These are phyloP conservation scores for Nautilus pompilius DNA, from an alignment of 1,140 invertebrate species.

Conservation along the genomic window DNA sequence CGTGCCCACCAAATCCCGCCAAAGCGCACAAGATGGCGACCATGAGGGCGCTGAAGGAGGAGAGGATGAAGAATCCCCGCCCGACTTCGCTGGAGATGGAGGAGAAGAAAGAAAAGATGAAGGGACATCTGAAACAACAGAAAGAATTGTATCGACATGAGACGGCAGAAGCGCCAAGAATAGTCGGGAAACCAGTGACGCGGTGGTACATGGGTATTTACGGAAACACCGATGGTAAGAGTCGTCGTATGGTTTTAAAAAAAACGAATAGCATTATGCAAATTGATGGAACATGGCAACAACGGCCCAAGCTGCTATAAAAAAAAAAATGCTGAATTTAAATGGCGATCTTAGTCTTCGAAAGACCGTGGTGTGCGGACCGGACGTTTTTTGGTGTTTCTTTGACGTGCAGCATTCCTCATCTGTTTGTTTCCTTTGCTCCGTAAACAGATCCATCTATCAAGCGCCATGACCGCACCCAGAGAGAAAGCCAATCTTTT, in stretches of 20 bases:
- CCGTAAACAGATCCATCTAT: too few species aligned
- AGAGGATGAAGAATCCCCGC: conserved; percentile 41
- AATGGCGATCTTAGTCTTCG: too few species aligned
- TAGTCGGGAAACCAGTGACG: conserved; percentile 14
- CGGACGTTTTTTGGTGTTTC: too few species aligned
- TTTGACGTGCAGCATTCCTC: too few species aligned
- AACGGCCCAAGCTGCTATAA: too few species aligned
- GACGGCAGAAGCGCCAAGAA: conserved; percentile 8
- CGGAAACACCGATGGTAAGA: conserved; percentile 36
- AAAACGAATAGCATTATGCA: neutral
- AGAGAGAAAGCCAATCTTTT: too few species aligned
- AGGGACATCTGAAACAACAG: conserved; percentile 9
- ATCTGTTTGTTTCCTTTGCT: too few species aligned
- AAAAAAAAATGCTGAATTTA: too few species aligned
- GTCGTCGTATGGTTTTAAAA: too few species aligned
- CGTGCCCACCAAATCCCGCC: conserved; percentile 35
- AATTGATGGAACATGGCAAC: too few species aligned
- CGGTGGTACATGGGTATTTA: conserved; percentile 51
- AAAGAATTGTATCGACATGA: conserved; percentile 11
- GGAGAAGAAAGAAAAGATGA: conserved; percentile 13
- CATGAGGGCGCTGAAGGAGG: conserved; percentile 44
- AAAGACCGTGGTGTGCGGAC: too few species aligned
- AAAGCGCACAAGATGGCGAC: conserved; percentile 44
- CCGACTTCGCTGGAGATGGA: conserved; percentile 12
- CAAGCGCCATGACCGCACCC: too few species aligned